Percentiles rank a stretch among this genome's conserved stretches.
phyloP scores from a whole-genome alignment of 2,888 invertebrate species.

The Cataglyphis cursor region DNA sequence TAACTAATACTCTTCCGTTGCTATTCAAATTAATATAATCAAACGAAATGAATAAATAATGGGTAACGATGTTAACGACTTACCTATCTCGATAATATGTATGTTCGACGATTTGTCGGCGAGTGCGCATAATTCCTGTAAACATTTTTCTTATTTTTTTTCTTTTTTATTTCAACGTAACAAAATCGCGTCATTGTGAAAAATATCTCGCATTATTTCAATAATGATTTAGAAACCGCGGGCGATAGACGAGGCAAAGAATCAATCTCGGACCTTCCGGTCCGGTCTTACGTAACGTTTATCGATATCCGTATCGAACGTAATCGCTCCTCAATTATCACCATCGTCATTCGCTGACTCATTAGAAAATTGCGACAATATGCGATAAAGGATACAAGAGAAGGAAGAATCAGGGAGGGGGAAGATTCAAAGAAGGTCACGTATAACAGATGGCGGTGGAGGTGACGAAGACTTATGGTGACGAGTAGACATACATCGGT shows the following conservation, averaged over 20 bases:
- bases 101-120: constrained; percentile 89
- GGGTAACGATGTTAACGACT: constrained; percentile 64
- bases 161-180: background rate
- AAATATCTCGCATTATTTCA: constrained; percentile 15
- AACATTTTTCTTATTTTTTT: constrained; percentile 75
- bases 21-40: background rate
- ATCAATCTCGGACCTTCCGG: background rate
- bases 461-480: constrained; percentile 53
- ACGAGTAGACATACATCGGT: constrained; percentile 35
- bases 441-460: constrained; percentile 73
- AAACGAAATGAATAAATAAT: background rate
- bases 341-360: constrained; percentile 13
- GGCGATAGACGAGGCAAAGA: background rate
- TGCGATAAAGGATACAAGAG: background rate
- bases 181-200: background rate
- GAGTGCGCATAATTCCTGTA: constrained; percentile 91
- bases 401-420: background rate
- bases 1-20: background rate
- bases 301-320: background rate
- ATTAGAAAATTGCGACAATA: background rate
- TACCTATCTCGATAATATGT: constrained; percentile 92
- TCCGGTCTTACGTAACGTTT: background rate
- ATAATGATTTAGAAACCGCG: background rate
- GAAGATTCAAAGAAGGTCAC: background rate
- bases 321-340: background rate